Evolutionary conservation across 2,113 vertebrate species (phyloP), one percentile per base, ranked within the genome.

Genomic region (Corynorhinus townsendii): DNA sequence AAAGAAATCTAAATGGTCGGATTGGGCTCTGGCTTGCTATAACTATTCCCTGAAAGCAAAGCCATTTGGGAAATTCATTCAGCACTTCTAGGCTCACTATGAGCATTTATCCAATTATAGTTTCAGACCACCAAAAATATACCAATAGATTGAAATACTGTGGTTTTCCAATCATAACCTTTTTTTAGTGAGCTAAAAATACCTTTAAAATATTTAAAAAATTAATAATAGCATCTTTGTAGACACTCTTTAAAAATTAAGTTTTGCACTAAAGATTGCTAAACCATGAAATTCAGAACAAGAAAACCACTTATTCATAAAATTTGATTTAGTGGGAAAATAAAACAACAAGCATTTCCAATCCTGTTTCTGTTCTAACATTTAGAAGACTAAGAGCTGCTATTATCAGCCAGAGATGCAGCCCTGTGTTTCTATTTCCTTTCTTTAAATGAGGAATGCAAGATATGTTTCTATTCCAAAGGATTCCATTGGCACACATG

Each of bases 331-430:
- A 68, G 43, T 26, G 7, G 66, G 40, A 49, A 91, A 68, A 49
- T 47, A 19, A 56, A 89, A 40, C 35, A 28, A 28, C 43, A 40
- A 15, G 26, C 17, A 59, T 69, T 75, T n/a, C 49, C 12, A 90
- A 3, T 11, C 22, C 11, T 4, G 20, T 26, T 66, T 92, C 62
- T 28, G 38, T 59, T 11, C 40, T 38, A 91, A 72, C 4, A 26
- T 5, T 20, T 0, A 12, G 69, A 86, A 71, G 38, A 11, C 26
- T 3, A 11, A 15, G 1, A 16, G 30, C 4, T 11, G 14, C 8
- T n/a, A 4, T 6, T 15, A 12, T 33, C 1, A 1, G 11, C 20
- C 15, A 2, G 5, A 0, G 12, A 33, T 3, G 1, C 14, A 45
- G 6, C 11, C 11, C 15, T 14, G 0, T 4, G 3, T 22, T 28